Conservation (phyloP, 2,113 vertebrate species). For the Psettodes erumei region DNA sequence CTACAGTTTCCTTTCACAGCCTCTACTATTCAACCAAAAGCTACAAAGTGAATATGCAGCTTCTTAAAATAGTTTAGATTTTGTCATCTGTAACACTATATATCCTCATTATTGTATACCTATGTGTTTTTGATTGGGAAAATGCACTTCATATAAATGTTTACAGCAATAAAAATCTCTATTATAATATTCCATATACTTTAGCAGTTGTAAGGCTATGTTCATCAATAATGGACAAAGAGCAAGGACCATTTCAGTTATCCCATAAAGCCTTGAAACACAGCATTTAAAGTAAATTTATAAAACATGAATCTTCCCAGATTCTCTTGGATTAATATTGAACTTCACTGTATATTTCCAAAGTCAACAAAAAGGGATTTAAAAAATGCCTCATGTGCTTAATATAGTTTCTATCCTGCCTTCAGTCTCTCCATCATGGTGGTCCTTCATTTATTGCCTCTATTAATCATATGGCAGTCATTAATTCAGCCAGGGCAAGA, state of each 20-base stretch:
- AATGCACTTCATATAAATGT: not conserved
- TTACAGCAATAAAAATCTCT: not conserved
- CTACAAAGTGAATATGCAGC: not conserved
- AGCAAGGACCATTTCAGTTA: not conserved
- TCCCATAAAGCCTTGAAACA: not conserved
- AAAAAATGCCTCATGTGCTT: not conserved
- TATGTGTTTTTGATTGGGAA: not conserved
- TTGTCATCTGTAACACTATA: not conserved
- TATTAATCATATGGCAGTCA: conserved; percentile 74
- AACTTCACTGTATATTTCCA: conserved; percentile 18
- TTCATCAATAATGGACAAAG: not conserved
- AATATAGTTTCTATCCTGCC: not conserved
- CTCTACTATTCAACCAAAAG: not conserved
- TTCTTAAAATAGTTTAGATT: too few species aligned
- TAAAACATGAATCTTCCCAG: not conserved
- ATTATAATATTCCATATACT: not conserved
- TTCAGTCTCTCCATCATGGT: conserved; percentile 55
- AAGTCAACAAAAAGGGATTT: conserved; percentile 42
- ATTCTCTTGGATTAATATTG: not conserved
- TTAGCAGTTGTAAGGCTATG: not conserved
- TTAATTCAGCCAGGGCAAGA: conserved; percentile 57
- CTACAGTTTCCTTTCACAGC: not conserved
- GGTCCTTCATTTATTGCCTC: conserved; percentile 65
- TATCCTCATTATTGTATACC: not conserved
- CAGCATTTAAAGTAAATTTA: conserved; percentile 17